These are phyloP conservation scores for Bradypus variegatus DNA, from an alignment of 2,797 vertebrate genomes.

Conservation along the genomic window DNA sequence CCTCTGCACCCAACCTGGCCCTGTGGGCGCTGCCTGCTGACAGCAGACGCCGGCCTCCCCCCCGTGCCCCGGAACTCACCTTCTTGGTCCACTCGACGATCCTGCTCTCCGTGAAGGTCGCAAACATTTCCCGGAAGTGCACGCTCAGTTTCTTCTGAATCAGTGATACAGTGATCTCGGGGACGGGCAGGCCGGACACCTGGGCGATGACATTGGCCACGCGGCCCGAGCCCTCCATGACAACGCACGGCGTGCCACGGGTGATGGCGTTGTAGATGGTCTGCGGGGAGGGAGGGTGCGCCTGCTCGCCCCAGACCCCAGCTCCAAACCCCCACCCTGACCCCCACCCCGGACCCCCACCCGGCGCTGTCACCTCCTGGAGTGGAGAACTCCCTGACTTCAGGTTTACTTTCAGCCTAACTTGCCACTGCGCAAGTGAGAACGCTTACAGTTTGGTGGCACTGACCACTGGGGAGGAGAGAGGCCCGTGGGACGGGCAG, in stretches of 20 bases:
- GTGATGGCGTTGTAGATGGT: slow-evolving; percentile 90
- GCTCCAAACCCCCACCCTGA: too few relatives aligned
- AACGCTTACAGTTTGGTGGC: too few relatives aligned
- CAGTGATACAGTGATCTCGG: slow-evolving; percentile 78
- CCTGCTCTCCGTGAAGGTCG: slow-evolving; percentile 75
- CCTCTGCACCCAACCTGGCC: too few relatives aligned
- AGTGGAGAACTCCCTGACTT: too few relatives aligned
- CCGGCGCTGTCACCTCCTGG: too few relatives aligned
- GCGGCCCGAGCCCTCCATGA: slow-evolving; percentile 91
- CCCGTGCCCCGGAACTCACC: slow-evolving; percentile 66
- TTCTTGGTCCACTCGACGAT: slow-evolving; percentile 93
- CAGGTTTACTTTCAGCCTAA: too few relatives aligned
- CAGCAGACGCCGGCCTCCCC: fast-evolving
- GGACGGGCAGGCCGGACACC: slow-evolving; percentile 77
- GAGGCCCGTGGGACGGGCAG: too few relatives aligned
- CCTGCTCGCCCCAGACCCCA: not conserved
- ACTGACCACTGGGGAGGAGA: too few relatives aligned
- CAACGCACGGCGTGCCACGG: slow-evolving; percentile 87
- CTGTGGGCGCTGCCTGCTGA: fast-evolving
- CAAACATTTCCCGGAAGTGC: slow-evolving; percentile 81
- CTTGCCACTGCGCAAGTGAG: too few relatives aligned
- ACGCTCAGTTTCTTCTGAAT: slow-evolving; percentile 80
- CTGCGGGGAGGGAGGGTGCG: slow-evolving; percentile 67
- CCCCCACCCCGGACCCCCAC: too few relatives aligned
- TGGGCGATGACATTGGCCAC: slow-evolving; percentile 91